Conservation (phyloP, 2,113 vertebrate genomes). For the Halcyon senegalensis region DNA sequence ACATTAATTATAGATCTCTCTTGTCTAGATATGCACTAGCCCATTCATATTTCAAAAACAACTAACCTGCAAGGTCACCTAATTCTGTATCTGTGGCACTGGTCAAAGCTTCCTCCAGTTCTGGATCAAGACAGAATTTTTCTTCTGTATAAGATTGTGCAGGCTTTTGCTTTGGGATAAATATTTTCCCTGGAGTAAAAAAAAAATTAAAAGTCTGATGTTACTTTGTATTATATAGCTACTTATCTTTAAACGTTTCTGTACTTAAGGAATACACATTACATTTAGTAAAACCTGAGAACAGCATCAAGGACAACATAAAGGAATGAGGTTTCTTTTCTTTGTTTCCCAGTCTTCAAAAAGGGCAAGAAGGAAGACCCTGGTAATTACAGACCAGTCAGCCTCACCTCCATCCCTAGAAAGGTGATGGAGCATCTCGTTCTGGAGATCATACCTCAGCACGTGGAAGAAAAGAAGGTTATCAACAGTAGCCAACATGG, state of each 20-base stretch:
- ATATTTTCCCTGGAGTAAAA: slow-evolving; percentile 86
- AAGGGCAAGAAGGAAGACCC: too few species aligned
- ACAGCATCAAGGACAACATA: not conserved
- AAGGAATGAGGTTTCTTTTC: not conserved
- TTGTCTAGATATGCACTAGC: not conserved
- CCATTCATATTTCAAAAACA: not conserved
- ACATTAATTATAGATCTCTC: not conserved
- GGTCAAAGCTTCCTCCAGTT: slow-evolving; percentile 95
- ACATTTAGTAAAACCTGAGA: not conserved
- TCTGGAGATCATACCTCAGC: too few species aligned
- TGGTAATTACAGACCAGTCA: too few species aligned
- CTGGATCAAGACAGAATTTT: slow-evolving; percentile 91
- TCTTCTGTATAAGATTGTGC: slow-evolving; percentile 84
- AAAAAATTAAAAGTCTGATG: not conserved
- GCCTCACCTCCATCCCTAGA: too few species aligned
- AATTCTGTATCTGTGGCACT: slow-evolving; percentile 94
- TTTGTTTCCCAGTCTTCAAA: not conserved
- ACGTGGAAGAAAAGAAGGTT: too few species aligned
- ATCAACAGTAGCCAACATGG: too few species aligned
- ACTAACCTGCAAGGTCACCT: slow-evolving; percentile 93
- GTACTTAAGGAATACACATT: not conserved
- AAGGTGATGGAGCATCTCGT: too few species aligned
- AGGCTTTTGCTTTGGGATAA: slow-evolving; percentile 91
- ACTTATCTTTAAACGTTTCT: not conserved
- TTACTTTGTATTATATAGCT: not conserved